Base-by-base conservation (phyloP, 2,113 vertebrate genomes). In the Eulemur rufifrons region DNA sequence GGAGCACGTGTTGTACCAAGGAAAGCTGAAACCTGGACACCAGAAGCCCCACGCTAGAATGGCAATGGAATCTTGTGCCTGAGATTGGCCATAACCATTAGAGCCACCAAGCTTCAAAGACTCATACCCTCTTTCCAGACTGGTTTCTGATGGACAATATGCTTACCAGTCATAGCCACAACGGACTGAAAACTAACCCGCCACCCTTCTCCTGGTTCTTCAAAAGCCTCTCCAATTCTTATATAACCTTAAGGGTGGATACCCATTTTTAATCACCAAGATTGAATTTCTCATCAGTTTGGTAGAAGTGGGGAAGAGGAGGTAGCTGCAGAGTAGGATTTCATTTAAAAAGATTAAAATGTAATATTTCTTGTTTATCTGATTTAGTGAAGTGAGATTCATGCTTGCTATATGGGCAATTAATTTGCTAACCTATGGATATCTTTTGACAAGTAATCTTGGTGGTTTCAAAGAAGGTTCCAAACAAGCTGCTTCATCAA, bases 291-390 rank as follows among this genome's bases (percentile, higher is more conserved):
- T 83, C 66, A 90, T n/a, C 64, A 37, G 39, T 86, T n/a, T 66
- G 54, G 78, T 54, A 39, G 11, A 89, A 52, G 5, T 56, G 9
- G 17, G 3, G 6, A 18, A 6, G 7, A n/a, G 20, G 3, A 66
- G 3, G 52, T 54, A 54, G 2, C 78, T 39, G 45, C 54, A 42
- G 39, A 17, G 9, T 12, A 78, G 47, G 29, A 91, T 90, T 90
- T 97, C n/a, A 56, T 54, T 77, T 47, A 27, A 83, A 94, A 47
- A 45, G 81, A 89, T 89, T 85, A 77, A 94, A 93, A 88, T n/a
- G 5, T 37, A 81, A 85, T 3, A 37, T 29, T 64, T 77, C 68
- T 82, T 83, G 21, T 29, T n/a, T 94, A 91, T 20, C 20, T 74
- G 63, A 83, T 84, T 86, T 90, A 87, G 25, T 76, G 20, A 94